Base-by-base conservation (phyloP, 2,113 vertebrate genomes). In the Pterocles gutturalis region DNA sequence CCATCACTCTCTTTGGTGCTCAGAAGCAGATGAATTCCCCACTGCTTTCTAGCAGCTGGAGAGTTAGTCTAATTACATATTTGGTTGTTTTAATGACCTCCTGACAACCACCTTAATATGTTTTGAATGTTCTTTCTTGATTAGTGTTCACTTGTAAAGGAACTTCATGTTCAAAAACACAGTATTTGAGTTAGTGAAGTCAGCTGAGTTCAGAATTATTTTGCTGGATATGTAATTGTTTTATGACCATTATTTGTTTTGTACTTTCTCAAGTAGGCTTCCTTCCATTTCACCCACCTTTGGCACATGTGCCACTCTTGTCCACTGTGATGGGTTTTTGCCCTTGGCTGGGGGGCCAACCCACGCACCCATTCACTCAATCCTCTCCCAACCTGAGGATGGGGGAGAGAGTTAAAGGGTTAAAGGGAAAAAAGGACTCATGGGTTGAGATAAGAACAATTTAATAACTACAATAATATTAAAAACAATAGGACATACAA, bases 181-280 rank as follows among this genome's bases (percentile, higher is more conserved):
- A 62, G 31, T 64, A 71, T 95, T 96, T 83, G 67, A 94, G 41
- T 89, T 96, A 96, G 90, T 95, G 94, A 96, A 97, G 83, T 96
- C 83, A 94, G 31, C 51, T 93, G 53, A 83, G 18, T 81, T 96
- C 83, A 75, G 58, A 65, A 26, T 86, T 88, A 61, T 49, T 93
- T 75, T 89, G 15, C 69, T 92, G 69, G 46, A 78, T 43, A 75
- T 64, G 48, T 78, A 73, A 48, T 95, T 77, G 77, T 80, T 97
- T 73, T 67, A 49, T 69, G 82, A 80, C 33, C 36, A 8, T 46
- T 89, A 87, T 81, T 75, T 96, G 45, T 65, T 97, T 96, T 91
- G 38, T 34, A 65, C 58, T 62, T 93, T 41, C 41, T 95, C 62
- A 60, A 45, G 73, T 54, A 17, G 45, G n/a, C 31, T 94, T 94